Conservation (phyloP, 2,888 invertebrate species). For the Eudasyphora cyanicolor region DNA sequence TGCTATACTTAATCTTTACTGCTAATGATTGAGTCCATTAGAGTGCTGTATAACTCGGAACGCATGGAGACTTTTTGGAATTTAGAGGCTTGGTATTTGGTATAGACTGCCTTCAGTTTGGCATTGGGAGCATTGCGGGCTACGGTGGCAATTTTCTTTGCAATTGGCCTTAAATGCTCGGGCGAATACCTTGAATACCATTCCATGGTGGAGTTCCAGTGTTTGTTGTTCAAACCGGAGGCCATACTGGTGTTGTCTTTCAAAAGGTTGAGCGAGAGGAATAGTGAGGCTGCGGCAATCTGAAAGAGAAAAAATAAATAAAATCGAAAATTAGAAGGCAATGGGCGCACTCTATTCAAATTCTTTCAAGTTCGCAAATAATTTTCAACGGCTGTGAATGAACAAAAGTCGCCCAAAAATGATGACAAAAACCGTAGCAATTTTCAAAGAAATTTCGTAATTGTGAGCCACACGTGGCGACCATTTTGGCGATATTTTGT, state of each 20-base stretch:
- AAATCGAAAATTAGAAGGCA: too few relatives aligned
- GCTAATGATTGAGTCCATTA: constrained; percentile 75
- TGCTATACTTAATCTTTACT: constrained; percentile 36
- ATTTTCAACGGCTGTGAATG: too few relatives aligned
- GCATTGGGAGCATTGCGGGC: constrained; percentile 85
- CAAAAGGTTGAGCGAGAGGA: constrained; percentile 76
- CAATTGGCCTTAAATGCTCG: constrained; percentile 85
- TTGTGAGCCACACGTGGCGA: too few relatives aligned
- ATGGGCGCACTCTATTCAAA: too few relatives aligned
- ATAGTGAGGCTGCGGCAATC: constrained; percentile 78
- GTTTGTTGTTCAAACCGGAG: constrained; percentile 74
- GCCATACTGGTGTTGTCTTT: constrained; percentile 72
- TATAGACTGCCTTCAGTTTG: constrained; percentile 86
- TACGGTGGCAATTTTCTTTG: constrained; percentile 85
- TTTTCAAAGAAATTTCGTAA: too few relatives aligned
- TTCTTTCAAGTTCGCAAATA: too few relatives aligned
- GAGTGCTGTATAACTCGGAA: constrained; percentile 81
- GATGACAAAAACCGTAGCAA: too few relatives aligned
- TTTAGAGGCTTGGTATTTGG: constrained; percentile 84
- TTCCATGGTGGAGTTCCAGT: constrained; percentile 88
- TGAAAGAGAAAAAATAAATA: constrained; percentile 58
- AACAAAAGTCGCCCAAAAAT: too few relatives aligned
- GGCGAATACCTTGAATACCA: constrained; percentile 89
- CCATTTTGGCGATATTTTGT: too few relatives aligned
- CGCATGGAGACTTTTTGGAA: constrained; percentile 85